Base-by-base conservation (phyloP, 2,797 vertebrate species). In the Nothura maculosa region DNA sequence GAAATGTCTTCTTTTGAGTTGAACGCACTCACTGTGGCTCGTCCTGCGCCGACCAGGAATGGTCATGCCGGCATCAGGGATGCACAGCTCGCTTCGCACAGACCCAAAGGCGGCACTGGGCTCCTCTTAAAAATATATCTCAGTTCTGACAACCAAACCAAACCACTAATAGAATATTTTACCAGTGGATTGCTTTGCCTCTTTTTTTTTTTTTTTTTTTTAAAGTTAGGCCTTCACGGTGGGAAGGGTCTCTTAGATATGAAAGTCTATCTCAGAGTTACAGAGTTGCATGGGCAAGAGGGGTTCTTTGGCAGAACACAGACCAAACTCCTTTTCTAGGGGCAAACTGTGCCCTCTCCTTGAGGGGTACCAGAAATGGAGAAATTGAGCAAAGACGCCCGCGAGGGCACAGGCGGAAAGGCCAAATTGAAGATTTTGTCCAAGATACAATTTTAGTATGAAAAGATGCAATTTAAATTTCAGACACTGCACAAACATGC, bases 401-500 rank as follows among this genome's bases (percentile, higher is more conserved):
- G 27, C 42, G 42, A 66, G 34, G 10, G 24, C 9, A 17, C 19
- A 27, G 1, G 3, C 24, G 45, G 47, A 77, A 57, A 7, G 77
- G 36, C 40, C 43, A 62, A 55, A 54, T 10, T 27, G 10, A 10
- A 17, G 32, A 69, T 87, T 92, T 85, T 85, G 62, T n/a, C 88
- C 50, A n/a, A 74, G 25, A 40, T 17, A 34, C 28, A 48, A 55
- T 68, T 81, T 94, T 34, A 92, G 55, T 91, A 81, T 27, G 12
- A 84, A 66, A 89, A 85, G 66, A 43, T n/a, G 66, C 57, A 10
- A 5, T 81, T 82, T 58, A 67, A 42, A 48, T 89, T 79, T 79
- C 48, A 90, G 73, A 74, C n/a, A 86, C 47, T 60, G 28, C 20
- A 88, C 21, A 83, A 81, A 92, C 16, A n/a, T n/a, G 14, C 50